Evolutionary conservation across 2,113 vertebrate species (phyloP).

Genomic region (Saccopteryx bilineata): DNA sequence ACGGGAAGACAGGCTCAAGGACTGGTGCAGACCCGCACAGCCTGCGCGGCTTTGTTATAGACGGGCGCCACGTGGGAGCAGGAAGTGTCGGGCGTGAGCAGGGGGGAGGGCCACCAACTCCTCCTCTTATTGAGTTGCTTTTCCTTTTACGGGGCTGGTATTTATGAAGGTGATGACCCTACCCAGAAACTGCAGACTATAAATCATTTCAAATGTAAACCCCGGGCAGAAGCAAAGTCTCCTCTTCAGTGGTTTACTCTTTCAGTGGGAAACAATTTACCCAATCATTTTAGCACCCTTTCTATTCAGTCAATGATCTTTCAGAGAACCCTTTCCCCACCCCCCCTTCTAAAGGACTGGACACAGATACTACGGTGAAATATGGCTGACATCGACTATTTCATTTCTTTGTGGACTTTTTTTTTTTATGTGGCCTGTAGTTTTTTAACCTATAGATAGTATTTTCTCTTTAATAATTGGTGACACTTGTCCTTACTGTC

Average conservation of each 20-base stretch:
- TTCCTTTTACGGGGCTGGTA: conserved; percentile 62
- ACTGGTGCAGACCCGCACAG: conserved; percentile 67
- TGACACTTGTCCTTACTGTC: neutral
- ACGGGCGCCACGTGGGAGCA: conserved; percentile 45
- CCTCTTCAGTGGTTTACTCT: conserved; percentile 57
- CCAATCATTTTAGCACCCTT: conserved; percentile 43
- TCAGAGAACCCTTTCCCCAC: neutral
- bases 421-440: neutral
- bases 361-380: neutral
- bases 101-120: neutral
- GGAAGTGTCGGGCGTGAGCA: conserved; percentile 58
- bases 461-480: neutral
- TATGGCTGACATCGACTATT: neutral
- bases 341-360: neutral
- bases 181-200: conserved; percentile 60
- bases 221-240: conserved; percentile 52
- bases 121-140: conserved; percentile 71
- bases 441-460: neutral
- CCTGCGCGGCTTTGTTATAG: conserved; percentile 69
- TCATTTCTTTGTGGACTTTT: neutral
- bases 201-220: conserved; percentile 72
- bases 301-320: conserved; percentile 53
- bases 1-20: conserved; percentile 74
- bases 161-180: conserved; percentile 74
- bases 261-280: conserved; percentile 72